Percentiles rank a stretch among this genome's conserved stretches.
Evolutionary conservation across 2,888 invertebrate species (phyloP).

Genomic region (Incurvaria masculella): DNA sequence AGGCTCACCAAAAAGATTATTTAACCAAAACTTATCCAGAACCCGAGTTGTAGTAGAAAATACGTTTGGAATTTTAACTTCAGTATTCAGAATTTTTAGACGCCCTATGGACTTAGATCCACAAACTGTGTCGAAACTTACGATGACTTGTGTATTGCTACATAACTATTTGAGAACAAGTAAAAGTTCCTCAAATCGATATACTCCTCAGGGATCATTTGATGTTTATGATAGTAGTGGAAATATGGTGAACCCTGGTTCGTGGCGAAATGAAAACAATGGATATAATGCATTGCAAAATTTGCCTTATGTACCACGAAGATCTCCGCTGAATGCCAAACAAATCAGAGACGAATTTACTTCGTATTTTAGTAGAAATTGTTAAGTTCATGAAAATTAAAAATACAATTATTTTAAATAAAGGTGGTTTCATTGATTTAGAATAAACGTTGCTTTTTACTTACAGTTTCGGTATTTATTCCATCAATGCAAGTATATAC

Average conservation of each 20-base stretch:
- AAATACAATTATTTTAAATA: too few species aligned
- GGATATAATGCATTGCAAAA: constrained; percentile 14
- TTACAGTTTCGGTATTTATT: too few species aligned
- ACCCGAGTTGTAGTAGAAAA: constrained; percentile 19
- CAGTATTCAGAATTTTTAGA: constrained; percentile 21
- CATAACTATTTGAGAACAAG: constrained; percentile 21
- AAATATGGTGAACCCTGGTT: constrained; percentile 10
- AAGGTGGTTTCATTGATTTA: too few species aligned
- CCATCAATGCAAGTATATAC: too few species aligned
- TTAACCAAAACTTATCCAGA: constrained; percentile 18
- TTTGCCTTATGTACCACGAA: constrained; percentile 14
- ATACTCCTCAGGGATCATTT: constrained; percentile 18
- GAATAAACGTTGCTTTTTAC: too few species aligned
- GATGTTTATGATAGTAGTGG: constrained; percentile 15
- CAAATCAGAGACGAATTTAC: constrained; percentile 17
- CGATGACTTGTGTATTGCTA: constrained; percentile 23
- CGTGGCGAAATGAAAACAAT: constrained; percentile 6
- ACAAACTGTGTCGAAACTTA: constrained; percentile 18
- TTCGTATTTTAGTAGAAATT: constrained; percentile 14
- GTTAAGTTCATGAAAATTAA: too few species aligned
- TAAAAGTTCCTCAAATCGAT: constrained; percentile 15
- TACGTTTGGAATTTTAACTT: constrained; percentile 18
- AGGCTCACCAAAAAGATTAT: constrained; percentile 19
- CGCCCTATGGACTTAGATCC: constrained; percentile 20
- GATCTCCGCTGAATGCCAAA: constrained; percentile 15